Conservation (phyloP, 1,140 invertebrate species). For the Polypedilum pembai region DNA sequence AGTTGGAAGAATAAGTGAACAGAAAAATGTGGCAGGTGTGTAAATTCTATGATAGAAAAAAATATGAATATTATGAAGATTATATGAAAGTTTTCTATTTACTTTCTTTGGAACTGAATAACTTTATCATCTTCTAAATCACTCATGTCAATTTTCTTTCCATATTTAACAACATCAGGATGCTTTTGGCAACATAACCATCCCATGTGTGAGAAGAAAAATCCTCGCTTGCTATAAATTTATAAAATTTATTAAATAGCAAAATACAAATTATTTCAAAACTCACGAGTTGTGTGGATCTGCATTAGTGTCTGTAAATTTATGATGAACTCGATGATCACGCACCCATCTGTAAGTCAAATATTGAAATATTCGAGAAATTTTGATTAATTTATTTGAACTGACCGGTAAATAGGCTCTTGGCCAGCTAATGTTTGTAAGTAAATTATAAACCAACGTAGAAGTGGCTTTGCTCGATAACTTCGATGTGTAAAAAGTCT, state of each 20-base stretch:
- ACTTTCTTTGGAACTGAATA: conserved; percentile 62
- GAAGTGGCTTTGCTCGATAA: conserved; percentile 54
- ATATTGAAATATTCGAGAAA: background rate
- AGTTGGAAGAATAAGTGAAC: background rate
- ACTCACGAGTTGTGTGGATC: conserved; percentile 56
- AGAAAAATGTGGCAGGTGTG: background rate
- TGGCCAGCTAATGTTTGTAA: conserved; percentile 34
- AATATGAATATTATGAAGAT: conserved; percentile 41
- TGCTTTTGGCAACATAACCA: conserved; percentile 59
- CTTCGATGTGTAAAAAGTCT: conserved; percentile 58
- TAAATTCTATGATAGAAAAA: background rate
- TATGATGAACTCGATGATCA: conserved; percentile 60
- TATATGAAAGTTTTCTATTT: conserved; percentile 59
- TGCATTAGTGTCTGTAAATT: conserved; percentile 57
- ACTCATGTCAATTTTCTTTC: conserved; percentile 53
- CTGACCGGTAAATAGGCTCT: conserved; percentile 46
- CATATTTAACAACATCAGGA: conserved; percentile 51
- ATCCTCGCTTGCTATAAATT: conserved; percentile 56
- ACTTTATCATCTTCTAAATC: conserved; percentile 64
- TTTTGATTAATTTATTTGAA: background rate
- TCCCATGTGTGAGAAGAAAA: conserved; percentile 61
- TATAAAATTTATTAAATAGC: background rate
- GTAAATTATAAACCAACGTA: conserved; percentile 35
- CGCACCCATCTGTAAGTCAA: conserved; percentile 45
- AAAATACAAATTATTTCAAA: background rate